Percentiles rank a stretch among this genome's conserved stretches.
Evolutionary conservation across 2,797 vertebrate species (phyloP).

Genomic region (Paguma larvata): DNA sequence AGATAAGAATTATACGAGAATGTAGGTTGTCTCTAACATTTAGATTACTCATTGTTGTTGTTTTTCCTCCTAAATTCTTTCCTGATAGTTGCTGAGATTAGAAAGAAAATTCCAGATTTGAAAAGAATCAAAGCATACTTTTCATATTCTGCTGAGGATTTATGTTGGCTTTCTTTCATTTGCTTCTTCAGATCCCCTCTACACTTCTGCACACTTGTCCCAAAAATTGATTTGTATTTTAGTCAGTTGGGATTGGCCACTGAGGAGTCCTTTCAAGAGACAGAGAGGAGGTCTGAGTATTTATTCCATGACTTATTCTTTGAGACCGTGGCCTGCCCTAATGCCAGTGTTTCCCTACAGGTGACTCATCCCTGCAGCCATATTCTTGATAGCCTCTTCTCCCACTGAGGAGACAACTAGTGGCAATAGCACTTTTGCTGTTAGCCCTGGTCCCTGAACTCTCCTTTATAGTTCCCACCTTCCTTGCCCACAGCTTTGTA

Average conservation of each 20-base stretch:
- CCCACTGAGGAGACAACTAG: neutral
- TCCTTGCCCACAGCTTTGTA: neutral
- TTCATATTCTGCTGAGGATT: neutral
- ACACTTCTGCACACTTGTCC: neutral
- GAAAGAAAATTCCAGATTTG: neutral
- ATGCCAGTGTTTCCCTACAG: neutral
- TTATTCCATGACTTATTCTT: neutral
- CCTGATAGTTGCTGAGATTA: neutral
- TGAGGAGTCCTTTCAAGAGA: neutral
- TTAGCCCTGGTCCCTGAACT: neutral
- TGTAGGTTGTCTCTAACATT: neutral
- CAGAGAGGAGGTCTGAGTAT: neutral
- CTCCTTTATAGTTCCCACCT: neutral
- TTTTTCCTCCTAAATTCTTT: neutral
- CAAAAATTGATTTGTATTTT: neutral
- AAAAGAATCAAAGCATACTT: neutral
- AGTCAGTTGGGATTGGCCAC: rapidly evolving
- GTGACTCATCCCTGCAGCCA: neutral
- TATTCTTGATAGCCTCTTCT: neutral
- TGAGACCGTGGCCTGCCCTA: neutral
- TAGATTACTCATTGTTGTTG: neutral
- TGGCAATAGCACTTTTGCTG: neutral
- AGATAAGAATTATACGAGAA: neutral
- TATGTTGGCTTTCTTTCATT: neutral
- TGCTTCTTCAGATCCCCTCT: neutral